Evolutionary conservation across 1,140 invertebrate genomes (phyloP).

Genomic region (Euschistus heros): DNA sequence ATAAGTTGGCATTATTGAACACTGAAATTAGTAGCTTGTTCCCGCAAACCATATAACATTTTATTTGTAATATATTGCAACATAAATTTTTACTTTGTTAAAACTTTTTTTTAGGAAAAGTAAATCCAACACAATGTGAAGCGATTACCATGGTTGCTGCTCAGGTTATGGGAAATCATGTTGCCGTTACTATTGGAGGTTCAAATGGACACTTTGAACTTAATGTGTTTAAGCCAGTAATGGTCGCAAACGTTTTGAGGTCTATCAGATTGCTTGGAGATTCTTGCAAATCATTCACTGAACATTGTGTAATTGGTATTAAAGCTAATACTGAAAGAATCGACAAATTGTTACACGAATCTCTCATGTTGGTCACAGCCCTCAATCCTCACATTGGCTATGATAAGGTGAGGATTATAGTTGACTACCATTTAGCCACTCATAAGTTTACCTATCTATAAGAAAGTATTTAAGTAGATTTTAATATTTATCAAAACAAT

Average conservation of each 20-base stretch:
- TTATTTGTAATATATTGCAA: too few species aligned
- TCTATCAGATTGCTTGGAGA: slow-evolving; percentile 85
- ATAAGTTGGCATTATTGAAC: too few species aligned
- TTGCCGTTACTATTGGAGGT: slow-evolving; percentile 86
- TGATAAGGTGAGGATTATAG: slow-evolving; percentile 60
- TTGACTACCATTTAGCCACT: too few species aligned
- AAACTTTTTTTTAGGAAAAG: slow-evolving; percentile 55
- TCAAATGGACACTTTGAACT: slow-evolving; percentile 97
- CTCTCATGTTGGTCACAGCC: slow-evolving; percentile 96
- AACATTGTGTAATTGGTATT: slow-evolving; percentile 90
- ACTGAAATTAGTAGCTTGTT: too few species aligned
- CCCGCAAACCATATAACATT: too few species aligned
- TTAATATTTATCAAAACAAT: too few species aligned
- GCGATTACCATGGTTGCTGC: slow-evolving; percentile 96
- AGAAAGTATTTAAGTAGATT: too few species aligned
- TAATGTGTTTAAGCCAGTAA: slow-evolving; percentile 98
- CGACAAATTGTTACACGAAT: slow-evolving; percentile 78
- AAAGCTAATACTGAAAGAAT: slow-evolving; percentile 72
- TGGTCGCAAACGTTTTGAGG: slow-evolving; percentile 89
- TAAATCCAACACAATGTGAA: slow-evolving; percentile 99
- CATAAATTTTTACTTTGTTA: too few species aligned
- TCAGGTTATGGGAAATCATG: slow-evolving; percentile 98
- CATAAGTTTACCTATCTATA: too few species aligned
- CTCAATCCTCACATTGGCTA: slow-evolving; percentile 98
- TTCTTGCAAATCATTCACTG: slow-evolving; percentile 72